These are phyloP conservation scores for Carterocephalus palaemon DNA, from an alignment of 2,888 invertebrate species.

Conservation along the genomic window DNA sequence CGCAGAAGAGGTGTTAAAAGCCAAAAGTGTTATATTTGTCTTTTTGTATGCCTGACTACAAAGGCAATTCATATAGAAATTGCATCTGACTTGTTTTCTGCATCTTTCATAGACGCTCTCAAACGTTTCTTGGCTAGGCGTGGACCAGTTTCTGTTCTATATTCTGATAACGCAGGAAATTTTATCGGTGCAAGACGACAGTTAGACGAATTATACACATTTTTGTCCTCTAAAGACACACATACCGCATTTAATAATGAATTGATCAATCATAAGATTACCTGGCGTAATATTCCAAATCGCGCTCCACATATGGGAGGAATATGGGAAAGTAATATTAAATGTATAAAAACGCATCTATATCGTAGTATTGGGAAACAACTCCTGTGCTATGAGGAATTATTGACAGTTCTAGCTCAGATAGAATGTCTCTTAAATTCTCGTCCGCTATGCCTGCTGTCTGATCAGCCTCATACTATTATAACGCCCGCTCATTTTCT, in stretches of 20 bases:
- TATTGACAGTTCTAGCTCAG: slow-evolving; percentile 8
- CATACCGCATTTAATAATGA: too few relatives aligned
- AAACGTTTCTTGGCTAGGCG: slow-evolving; percentile 17
- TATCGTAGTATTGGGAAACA: slow-evolving; percentile 6
- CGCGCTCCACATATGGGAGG: slow-evolving; percentile 18
- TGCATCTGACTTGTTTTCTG: slow-evolving; percentile 9
- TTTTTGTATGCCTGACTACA: slow-evolving; percentile 18
- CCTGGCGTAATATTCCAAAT: slow-evolving; percentile 14
- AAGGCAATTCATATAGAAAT: slow-evolving; percentile 19
- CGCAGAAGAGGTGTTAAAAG: slow-evolving; percentile 1
- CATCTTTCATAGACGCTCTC: slow-evolving; percentile 13
- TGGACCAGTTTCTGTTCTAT: slow-evolving; percentile 18
- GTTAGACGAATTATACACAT: slow-evolving; percentile 6
- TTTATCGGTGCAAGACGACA: slow-evolving; percentile 25
- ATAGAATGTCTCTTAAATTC: slow-evolving; percentile 11
- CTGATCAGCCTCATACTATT: slow-evolving; percentile 1
- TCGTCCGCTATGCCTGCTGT: background rate
- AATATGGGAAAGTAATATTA: slow-evolving; percentile 20
- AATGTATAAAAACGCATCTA: slow-evolving; percentile 19
- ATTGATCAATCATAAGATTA: too few relatives aligned
- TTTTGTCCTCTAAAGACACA: background rate
- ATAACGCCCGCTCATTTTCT: slow-evolving; percentile 9
- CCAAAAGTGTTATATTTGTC: slow-evolving; percentile 15
- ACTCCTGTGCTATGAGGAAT: slow-evolving; percentile 4
- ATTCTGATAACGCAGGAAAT: slow-evolving; percentile 24